Evolutionary conservation across 2,797 vertebrate species (phyloP).

Genomic region (Cetoscarus ocellatus): DNA sequence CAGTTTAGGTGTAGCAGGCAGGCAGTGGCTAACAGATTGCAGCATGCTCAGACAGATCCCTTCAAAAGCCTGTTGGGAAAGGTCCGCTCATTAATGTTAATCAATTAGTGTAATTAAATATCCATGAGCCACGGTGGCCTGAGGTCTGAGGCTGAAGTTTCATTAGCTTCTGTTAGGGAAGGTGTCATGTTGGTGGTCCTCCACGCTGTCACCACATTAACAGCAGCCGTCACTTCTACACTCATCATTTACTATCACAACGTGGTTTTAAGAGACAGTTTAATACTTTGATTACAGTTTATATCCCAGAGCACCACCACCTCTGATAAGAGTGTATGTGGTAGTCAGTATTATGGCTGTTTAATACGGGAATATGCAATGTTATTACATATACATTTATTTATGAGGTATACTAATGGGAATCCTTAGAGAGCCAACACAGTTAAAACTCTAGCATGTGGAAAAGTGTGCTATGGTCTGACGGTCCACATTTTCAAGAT

Average conservation of each 20-base stretch:
- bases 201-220: background rate
- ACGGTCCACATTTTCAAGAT: too few relatives aligned
- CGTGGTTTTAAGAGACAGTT: slow-evolving; percentile 35
- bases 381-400: too few relatives aligned
- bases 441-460: too few relatives aligned
- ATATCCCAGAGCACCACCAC: too few relatives aligned
- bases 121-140: slow-evolving; percentile 23
- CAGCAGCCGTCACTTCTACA: background rate
- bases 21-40: background rate
- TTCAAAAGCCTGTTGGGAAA: background rate
- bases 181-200: background rate
- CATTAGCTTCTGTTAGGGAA: slow-evolving; percentile 12
- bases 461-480: too few relatives aligned
- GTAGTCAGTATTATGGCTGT: too few relatives aligned
- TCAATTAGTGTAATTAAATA: slow-evolving; percentile 63
- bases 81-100: slow-evolving; percentile 42
- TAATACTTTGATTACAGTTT: slow-evolving; percentile 7
- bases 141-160: slow-evolving; percentile 29
- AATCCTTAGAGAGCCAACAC: too few relatives aligned
- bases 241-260: slow-evolving; percentile 38
- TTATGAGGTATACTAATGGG: too few relatives aligned
- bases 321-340: too few relatives aligned
- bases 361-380: too few relatives aligned
- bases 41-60: background rate
- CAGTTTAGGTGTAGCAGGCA: background rate